phyloP scores from a whole-genome alignment of 2,797 vertebrate genomes.

The Eidolon dupreanum region DNA sequence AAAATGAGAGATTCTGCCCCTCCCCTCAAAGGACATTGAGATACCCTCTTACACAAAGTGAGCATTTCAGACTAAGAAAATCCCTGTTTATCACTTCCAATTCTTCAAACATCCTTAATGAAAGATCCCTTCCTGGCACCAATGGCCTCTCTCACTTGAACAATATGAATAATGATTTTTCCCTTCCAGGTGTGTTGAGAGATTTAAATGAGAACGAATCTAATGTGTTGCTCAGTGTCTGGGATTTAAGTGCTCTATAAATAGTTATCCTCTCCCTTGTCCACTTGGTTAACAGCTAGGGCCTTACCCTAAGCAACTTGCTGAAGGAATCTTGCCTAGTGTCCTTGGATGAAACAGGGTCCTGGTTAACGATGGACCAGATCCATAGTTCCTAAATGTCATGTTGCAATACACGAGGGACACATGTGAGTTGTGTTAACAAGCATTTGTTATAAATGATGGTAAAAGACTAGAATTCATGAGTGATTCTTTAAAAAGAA shows the following conservation, averaged over 20 bases:
- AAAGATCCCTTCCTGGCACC: background rate
- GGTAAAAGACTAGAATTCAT: slow-evolving; percentile 37
- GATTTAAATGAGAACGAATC: slow-evolving; percentile 56
- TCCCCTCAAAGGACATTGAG: background rate
- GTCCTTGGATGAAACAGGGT: background rate
- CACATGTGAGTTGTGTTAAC: background rate
- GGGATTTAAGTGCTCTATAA: background rate
- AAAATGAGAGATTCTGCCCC: background rate
- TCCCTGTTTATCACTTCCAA: background rate
- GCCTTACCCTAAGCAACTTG: background rate
- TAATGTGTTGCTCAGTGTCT: background rate
- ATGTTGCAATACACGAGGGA: background rate
- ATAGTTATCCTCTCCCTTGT: background rate
- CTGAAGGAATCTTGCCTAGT: background rate
- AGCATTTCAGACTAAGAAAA: background rate
- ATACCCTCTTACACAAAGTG: background rate
- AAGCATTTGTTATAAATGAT: slow-evolving; percentile 42
- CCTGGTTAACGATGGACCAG: background rate
- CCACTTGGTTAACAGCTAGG: background rate
- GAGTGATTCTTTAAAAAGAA: slow-evolving; percentile 57
- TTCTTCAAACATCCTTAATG: slow-evolving; percentile 35
- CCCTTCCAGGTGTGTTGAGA: slow-evolving; percentile 35
- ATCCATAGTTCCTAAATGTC: slow-evolving; percentile 20
- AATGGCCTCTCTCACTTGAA: slow-evolving; percentile 26
- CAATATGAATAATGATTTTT: slow-evolving; percentile 56